Evolutionary conservation across 2,113 vertebrate genomes (phyloP).

Genomic region (Hystrix cristata): DNA sequence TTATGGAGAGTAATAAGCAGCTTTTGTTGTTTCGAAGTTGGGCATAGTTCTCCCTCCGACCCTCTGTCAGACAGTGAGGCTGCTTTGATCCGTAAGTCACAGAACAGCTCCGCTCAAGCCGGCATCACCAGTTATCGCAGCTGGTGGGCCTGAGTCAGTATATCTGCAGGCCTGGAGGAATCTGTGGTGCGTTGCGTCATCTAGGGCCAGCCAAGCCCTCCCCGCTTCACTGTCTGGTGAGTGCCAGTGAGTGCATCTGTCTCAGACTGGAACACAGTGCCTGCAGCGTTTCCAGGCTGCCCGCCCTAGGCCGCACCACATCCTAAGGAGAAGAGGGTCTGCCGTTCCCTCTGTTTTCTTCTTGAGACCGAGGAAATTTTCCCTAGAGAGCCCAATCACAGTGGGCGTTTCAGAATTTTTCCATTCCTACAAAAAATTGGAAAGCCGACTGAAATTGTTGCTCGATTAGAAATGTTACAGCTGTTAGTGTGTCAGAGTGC

Average conservation of each 20-base stretch:
- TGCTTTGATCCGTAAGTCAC: not conserved
- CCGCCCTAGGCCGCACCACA: not conserved
- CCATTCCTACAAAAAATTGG: not conserved
- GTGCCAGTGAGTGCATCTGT: not conserved
- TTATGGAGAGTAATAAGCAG: not conserved
- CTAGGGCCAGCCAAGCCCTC: not conserved
- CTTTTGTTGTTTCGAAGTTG: not conserved
- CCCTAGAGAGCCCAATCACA: not conserved
- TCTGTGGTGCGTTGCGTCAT: not conserved
- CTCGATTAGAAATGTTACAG: not conserved
- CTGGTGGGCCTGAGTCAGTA: not conserved
- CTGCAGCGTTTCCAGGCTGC: not conserved
- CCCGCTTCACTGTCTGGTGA: not conserved
- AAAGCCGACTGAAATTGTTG: not conserved
- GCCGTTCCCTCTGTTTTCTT: not conserved
- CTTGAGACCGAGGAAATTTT: not conserved
- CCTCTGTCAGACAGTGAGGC: not conserved
- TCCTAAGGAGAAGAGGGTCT: not conserved
- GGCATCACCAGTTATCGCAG: not conserved
- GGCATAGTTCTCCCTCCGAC: not conserved
- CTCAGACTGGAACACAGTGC: not conserved
- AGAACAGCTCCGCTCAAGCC: not conserved
- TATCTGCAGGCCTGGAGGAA: not conserved
- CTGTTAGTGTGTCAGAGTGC: not conserved
- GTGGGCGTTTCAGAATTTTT: constrained; percentile 36